Evolutionary conservation across 2,888 invertebrate genomes (phyloP), one percentile per base, ranked within the genome.

Genomic region (Actias luna): DNA sequence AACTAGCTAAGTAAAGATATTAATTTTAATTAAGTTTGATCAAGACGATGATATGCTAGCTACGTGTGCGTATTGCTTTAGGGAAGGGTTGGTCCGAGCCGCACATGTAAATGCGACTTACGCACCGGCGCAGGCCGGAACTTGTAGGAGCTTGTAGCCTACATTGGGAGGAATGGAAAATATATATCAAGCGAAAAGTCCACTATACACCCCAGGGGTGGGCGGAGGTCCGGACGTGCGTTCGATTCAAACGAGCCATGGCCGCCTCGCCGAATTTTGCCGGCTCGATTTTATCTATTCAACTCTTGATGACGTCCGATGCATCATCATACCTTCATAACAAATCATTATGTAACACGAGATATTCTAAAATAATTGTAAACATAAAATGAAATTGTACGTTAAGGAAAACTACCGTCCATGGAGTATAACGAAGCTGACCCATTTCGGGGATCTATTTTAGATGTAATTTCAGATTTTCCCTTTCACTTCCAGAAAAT

Each of bases 181-280:
- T 92, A 90, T 91, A 89, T 88, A 90, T 87, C 85, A 89, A 88
- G 89, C 89, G 91, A 91, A 89, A 90, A 91, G 92, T 91, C 92
- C 92, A 91, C 90, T 92, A 89, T 86, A 86, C 89, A 84, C 89
- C 88, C 88, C 72, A 66, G 73, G 83, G 87, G 84, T 18, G 78
- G 85, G 85, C 73, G 79, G 80, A 79, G 5, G 84, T 73, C 86
- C 86, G 88, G 87, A 89, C 92, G 91, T 91, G 92, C 89, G 89
- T 88, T 89, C 91, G 92, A 88, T 91, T 89, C 85, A 88, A 91
- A 91, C 91, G 89, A 89, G 87, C 88, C 85, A 76, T 80, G 74
- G 83, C 84, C 85, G 76, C 84, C 87, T 80, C 73, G 76, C 65
- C 65, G 57, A 57, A 71, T 66, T 73, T 65, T 69, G 74, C 73